Evolutionary conservation across 2,113 vertebrate genomes (phyloP), one percentile per base, ranked within the genome.

Genomic region (Grammatotria lemairii): DNA sequence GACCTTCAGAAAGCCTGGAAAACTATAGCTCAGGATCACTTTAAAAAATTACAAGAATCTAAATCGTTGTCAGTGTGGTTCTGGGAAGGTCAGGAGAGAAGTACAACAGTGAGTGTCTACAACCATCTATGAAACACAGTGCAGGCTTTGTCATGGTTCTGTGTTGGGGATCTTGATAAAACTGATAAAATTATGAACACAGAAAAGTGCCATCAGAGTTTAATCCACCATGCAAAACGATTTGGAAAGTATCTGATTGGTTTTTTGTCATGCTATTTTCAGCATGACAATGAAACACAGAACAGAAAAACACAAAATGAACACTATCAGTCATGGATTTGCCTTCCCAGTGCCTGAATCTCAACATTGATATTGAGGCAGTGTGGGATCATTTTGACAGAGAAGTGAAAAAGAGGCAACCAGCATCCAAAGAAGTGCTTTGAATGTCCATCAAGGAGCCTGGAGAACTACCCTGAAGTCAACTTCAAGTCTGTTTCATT

Each of bases 1-100:
- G 63, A 0, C 33, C 63, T 68, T 68, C 11, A 0, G 35, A 40
- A 68, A 68, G 7, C 7, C 35, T 40, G 7, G 7, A n/a, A 68
- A 68, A 21, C 35, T 68, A 8, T 40, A 40, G 63, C 11, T 65
- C 10, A 3, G 19, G 60, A n/a, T 65, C 1, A 65, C 2, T 65
- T 35, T 0, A 9, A 0, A 6, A 42, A 42, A 70, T 9, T 23
- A 9, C 35, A 70, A 23, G 7, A 42, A 70, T 23, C 35, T 0
- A 42, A 70, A 70, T 23, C 0, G 2, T 16, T 40, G 35, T 40
- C 63, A 68, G n/a, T 40, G 38, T 63, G 2, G 19, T 40, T 14
- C 19, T 14, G 19, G 11, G 35, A 40, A 40, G n/a, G 63, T 23
- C 63, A n/a, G 31, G 17, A 65, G 31, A 65, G 35, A 42, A 42